These are phyloP conservation scores for Caenorhabditis plicata DNA, from an alignment of 2,888 invertebrate species.

Conservation along the genomic window DNA sequence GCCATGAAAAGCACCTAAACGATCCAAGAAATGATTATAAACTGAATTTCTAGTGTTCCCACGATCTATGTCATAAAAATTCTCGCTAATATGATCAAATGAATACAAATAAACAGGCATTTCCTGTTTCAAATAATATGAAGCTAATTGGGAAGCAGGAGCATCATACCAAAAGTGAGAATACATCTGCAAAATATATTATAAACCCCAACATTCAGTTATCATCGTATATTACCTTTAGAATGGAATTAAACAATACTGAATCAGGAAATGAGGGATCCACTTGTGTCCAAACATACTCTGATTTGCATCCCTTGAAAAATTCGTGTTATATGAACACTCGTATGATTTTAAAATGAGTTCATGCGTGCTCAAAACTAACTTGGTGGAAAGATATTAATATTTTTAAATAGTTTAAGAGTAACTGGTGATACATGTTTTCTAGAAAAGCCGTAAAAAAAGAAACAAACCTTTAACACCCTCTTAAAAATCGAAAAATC, in stretches of 20 bases:
- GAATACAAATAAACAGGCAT: conserved; percentile 64
- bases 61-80: conserved; percentile 64
- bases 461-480: too few relatives aligned
- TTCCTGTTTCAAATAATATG: conserved; percentile 54
- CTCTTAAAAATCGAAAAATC: too few relatives aligned
- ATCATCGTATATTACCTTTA: conserved; percentile 43
- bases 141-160: conserved; percentile 62
- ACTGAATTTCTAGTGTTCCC: conserved; percentile 1
- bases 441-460: too few relatives aligned
- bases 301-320: conserved; percentile 59
- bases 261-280: conserved; percentile 52
- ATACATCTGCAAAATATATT: conserved; percentile 59
- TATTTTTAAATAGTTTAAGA: too few relatives aligned
- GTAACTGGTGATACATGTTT: too few relatives aligned
- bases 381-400: too few relatives aligned
- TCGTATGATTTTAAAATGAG: too few relatives aligned
- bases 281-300: conserved; percentile 62
- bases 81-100: conserved; percentile 65
- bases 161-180: conserved; percentile 66
- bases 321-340: too few relatives aligned
- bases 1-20: conserved; percentile 64
- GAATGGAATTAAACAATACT: conserved; percentile 57
- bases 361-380: too few relatives aligned
- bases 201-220: neutral
- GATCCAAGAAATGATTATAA: neutral